Evolutionary conservation across 64 coral and sea anemone genomes (phyloP).

Genomic region (Anthopleura sola): DNA sequence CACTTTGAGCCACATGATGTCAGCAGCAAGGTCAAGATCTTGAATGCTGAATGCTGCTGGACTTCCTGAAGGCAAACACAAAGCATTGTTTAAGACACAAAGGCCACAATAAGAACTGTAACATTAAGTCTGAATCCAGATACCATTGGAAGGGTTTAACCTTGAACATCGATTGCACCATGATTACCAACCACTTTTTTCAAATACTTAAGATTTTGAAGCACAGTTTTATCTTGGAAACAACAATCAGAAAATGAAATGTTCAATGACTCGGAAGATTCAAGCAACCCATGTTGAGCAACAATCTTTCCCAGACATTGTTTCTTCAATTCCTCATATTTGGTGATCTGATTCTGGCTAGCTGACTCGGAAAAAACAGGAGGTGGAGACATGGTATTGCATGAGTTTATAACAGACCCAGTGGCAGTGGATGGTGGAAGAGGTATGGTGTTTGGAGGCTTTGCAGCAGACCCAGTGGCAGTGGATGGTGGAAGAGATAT

Average conservation of each 20-base stretch:
- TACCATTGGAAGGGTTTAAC: too few species aligned
- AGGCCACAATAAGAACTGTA: not conserved
- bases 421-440: too few species aligned
- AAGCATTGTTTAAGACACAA: not conserved
- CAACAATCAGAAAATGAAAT: not conserved
- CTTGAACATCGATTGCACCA: not conserved
- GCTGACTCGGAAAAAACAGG: too few species aligned
- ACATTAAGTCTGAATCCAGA: too few species aligned
- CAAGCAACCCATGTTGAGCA: not conserved
- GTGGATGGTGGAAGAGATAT: too few species aligned
- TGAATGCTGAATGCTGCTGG: not conserved
- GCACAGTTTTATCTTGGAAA: not conserved
- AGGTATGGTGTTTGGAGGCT: too few species aligned
- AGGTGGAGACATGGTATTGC: too few species aligned
- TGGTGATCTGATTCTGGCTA: too few species aligned
- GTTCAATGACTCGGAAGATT: not conserved
- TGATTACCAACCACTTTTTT: not conserved
- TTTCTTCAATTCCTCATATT: too few species aligned
- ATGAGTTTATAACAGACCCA: too few species aligned
- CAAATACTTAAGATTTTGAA: not conserved
- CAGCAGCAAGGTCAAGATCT: constrained; percentile 7
- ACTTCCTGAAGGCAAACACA: not conserved
- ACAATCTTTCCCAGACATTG: too few species aligned
- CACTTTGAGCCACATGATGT: constrained; percentile 10
- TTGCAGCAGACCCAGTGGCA: too few species aligned